Base-by-base conservation (phyloP, 1,140 invertebrate genomes). In the Ectropis grisescens region DNA sequence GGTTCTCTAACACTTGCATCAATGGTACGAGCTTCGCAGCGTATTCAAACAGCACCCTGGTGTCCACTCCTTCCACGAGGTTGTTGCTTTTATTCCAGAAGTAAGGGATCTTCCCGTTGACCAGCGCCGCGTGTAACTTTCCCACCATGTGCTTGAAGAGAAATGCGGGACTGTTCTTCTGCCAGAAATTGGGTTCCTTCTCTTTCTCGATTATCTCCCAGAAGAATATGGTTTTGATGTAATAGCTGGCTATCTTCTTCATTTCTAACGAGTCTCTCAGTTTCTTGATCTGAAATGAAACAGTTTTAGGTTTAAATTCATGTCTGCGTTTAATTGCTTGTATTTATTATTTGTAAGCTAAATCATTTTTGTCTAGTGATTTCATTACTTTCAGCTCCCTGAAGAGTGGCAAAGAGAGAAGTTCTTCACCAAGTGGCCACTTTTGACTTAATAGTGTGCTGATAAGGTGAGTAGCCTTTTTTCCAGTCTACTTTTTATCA, bases 181-280 rank as follows among this genome's bases (percentile, higher is more conserved):
- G 30, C 64, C 69, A 70, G 30, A 59, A 70, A n/a, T n/a, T n/a
- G 0, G 9, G 11, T 2, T 15, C 4, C 2, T 57, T 27, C 11
- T 49, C 30, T 6, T 38, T 34, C n/a, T 50, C 38, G 0, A 40
- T 11, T 1, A 59, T 55, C 38, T 75, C 65, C 61, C 58, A 69
- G 11, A 67, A 65, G 40, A 71, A 67, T 3, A 75, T n/a, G 0
- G 67, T 75, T 35, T 75, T 69, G 11, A 75, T 64, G 19, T 67
- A 67, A 29, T 75, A 71, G 32, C 65, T 69, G 4, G 59, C 61
- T 12, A 75, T 65, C 13, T 52, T 51, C 1, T 59, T 26, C 62
- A 75, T 61, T 0, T 34, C 44, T 23, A 47, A 47, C 0, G 61
- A 22, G 19, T 74, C 70, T 0, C 70, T 48, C 3, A 75, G 29